Evolutionary conservation across 2,888 invertebrate species (phyloP), one percentile per base, ranked within the genome.

Genomic region (Drosophila mimica): DNA sequence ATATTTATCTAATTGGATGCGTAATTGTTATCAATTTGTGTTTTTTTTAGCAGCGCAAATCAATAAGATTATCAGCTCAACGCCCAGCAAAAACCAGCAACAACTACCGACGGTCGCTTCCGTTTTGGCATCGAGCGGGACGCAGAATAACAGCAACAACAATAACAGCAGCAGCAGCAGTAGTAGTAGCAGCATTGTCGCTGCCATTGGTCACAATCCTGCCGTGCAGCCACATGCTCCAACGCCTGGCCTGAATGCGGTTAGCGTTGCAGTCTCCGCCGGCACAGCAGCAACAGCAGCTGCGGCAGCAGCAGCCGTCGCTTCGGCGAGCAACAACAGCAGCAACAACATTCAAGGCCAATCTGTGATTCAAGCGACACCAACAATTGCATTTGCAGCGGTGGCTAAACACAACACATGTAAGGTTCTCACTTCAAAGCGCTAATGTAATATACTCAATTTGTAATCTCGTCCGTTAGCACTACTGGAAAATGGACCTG

Each of bases 321-420:
- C 76, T 65, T 69, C 76, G 72, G 64, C 74, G 68, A 73, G 46
- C 73, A 72, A 64, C 71, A 68, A 63, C 63, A 54, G 53, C 36
- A 90, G 60, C 65, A 85, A 79, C 64, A 90, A 88, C 91, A 91
- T 92, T 92, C 93, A 93, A 92, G 91, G 91, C 89, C 93, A 92
- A 92, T 91, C 93, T 93, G 93, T 93, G 92, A 93, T 93, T 91
- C 92, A 92, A 91, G 88, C 92, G 76, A 92, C 92, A 82, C 91
- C 93, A 89, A 92, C 93, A 89, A 93, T 93, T 91, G 93, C 93
- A 91, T 96, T 96, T 93, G 95, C 96, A 74, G 95, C 95, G 40
- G 95, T 95, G 85, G 95, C 95, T 79, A 94, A 93, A 92, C 93
- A 93, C 89, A 94, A 92, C 80, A 92, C 94, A 93, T 93, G 94